Conservation (phyloP, 2,113 vertebrate species). For the Pelecanoides urinatrix region DNA sequence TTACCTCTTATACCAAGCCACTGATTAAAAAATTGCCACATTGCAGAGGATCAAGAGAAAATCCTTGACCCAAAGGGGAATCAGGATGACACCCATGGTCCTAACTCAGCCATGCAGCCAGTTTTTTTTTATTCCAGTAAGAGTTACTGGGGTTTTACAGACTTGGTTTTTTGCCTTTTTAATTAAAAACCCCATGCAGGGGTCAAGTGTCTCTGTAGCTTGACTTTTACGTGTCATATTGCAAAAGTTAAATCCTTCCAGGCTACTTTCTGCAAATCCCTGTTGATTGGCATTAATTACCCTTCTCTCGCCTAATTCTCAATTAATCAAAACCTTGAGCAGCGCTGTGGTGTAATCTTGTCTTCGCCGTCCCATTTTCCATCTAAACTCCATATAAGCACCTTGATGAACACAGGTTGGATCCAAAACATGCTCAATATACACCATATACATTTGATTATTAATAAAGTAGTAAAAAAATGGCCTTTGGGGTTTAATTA, state of each 20-base stretch:
- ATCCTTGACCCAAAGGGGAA: not conserved
- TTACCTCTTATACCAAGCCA: not conserved
- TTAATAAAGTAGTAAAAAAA: not conserved
- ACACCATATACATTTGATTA: not conserved
- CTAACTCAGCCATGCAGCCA: not conserved
- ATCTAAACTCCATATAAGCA: not conserved
- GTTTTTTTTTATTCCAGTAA: not conserved
- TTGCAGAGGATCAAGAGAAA: not conserved
- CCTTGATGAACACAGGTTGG: not conserved
- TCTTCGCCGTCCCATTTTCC: accelerated
- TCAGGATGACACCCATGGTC: not conserved
- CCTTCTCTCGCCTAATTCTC: not conserved
- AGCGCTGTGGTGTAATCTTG: not conserved
- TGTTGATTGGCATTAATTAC: slow-evolving; percentile 3
- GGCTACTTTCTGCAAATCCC: not conserved
- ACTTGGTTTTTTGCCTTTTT: accelerated
- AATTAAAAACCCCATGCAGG: not conserved
- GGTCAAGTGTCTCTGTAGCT: accelerated
- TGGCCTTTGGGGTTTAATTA: not conserved
- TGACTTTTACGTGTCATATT: not conserved
- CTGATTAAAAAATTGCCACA: not conserved
- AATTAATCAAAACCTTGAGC: not conserved
- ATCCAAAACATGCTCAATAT: not conserved
- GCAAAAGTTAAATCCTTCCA: not conserved
- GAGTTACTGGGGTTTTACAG: not conserved